These are phyloP conservation scores for Cercopithecus mona DNA, from an alignment of 2,113 vertebrate genomes.

Conservation along the genomic window DNA sequence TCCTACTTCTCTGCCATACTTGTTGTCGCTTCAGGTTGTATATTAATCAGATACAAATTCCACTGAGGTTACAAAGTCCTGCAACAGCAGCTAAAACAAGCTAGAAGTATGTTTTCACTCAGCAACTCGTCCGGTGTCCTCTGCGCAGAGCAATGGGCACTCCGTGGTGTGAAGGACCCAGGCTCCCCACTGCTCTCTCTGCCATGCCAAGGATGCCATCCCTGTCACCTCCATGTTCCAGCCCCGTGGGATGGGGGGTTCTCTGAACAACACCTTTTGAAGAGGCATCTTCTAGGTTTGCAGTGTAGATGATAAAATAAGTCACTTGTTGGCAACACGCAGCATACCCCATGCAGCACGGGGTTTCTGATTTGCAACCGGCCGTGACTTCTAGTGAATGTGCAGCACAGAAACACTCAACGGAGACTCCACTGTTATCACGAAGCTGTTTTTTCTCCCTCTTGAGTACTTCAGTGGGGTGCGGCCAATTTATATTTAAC, in stretches of 20 bases:
- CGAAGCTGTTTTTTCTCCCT: background rate
- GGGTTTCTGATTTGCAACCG: background rate
- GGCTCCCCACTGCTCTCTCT: background rate
- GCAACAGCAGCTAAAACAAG: background rate
- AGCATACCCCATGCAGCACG: accelerated
- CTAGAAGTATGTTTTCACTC: background rate
- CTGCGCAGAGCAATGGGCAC: background rate
- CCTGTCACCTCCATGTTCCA: background rate
- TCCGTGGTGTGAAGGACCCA: accelerated
- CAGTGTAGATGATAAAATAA: background rate
- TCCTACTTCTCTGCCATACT: background rate
- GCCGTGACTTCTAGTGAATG: background rate
- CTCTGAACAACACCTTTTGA: background rate
- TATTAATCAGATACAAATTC: background rate
- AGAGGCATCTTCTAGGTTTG: background rate
- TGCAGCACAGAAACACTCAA: background rate
- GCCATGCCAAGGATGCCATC: background rate
- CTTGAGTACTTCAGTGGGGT: background rate
- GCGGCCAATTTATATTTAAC: background rate
- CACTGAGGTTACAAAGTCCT: no score
- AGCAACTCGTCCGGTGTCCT: accelerated
- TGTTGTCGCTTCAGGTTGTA: background rate
- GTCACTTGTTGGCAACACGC: background rate
- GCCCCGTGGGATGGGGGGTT: background rate
- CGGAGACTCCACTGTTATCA: background rate